Evolutionary conservation across 2,797 vertebrate species (phyloP).

Genomic region (Peromyscus nudipes): DNA sequence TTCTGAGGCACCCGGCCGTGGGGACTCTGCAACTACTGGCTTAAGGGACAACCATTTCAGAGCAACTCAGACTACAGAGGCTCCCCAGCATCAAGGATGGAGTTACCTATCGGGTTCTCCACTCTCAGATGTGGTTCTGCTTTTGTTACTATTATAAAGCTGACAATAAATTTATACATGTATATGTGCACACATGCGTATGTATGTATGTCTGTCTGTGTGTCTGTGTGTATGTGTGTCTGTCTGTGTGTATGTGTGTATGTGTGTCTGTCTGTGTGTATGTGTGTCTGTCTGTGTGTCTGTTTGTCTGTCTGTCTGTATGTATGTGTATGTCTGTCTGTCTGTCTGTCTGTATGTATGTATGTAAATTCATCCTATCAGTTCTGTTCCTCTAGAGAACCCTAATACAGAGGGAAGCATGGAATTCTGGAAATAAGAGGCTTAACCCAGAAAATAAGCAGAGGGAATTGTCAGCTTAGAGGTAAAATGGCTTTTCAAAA

Average conservation of each 20-base stretch:
- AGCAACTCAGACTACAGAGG: too few species aligned
- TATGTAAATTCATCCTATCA: neutral
- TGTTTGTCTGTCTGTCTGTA: neutral
- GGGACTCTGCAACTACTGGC: too few species aligned
- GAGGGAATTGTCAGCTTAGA: constrained; percentile 2
- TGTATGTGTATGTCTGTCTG: neutral
- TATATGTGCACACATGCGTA: neutral
- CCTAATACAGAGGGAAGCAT: neutral
- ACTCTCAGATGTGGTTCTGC: neutral
- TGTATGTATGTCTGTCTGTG: accelerated
- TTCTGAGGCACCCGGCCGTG: too few species aligned
- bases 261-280: neutral
- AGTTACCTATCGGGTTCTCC: neutral
- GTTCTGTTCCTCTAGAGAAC: neutral
- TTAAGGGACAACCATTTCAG: neutral
- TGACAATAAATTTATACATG: neutral
- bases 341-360: neutral
- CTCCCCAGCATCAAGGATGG: neutral
- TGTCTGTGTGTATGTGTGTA: neutral
- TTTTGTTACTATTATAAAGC: neutral
- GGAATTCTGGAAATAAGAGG: constrained; percentile 35
- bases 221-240: too few species aligned
- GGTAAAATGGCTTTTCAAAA: neutral
- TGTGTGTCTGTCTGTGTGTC: neutral
- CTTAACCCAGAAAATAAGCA: constrained; percentile 15